Conservation (phyloP, 2,113 vertebrate species). For the Ascaphus truei region DNA sequence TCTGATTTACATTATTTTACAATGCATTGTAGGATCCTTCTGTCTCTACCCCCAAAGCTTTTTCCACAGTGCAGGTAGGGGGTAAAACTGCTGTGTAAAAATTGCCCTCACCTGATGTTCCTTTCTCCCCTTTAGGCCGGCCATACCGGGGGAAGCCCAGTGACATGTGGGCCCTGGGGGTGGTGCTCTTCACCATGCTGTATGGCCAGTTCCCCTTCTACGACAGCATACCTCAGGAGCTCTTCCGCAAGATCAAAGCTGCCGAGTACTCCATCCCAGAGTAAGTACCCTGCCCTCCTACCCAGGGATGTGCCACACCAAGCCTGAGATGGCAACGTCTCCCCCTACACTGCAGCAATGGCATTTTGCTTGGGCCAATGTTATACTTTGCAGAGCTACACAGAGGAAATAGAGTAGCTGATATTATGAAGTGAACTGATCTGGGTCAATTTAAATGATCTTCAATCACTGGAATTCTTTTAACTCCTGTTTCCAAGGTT, state of each 20-base stretch:
- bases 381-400: too few relatives aligned
- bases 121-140: conserved; percentile 68
- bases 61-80: too few relatives aligned
- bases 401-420: too few relatives aligned
- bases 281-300: conserved; percentile 64
- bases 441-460: too few relatives aligned
- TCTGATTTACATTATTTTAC: too few relatives aligned
- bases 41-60: too few relatives aligned
- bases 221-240: conserved; percentile 98
- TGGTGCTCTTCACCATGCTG: conserved; percentile 98
- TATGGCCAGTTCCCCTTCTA: conserved; percentile 99
- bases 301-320: neutral
- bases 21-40: too few relatives aligned
- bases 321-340: neutral
- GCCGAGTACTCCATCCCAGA: conserved; percentile 97
- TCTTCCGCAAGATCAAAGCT: conserved; percentile 98
- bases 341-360: neutral
- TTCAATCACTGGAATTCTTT: too few relatives aligned
- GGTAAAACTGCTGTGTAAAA: too few relatives aligned
- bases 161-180: conserved; percentile 97
- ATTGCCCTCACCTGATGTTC: conserved; percentile 10
- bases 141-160: conserved; percentile 95
- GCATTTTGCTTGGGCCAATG: too few relatives aligned
- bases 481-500: too few relatives aligned
- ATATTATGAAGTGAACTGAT: too few relatives aligned